A percentile compares a stretch with the other conserved stretches of the same genome.
phyloP scores from a whole-genome alignment of 1,140 invertebrate genomes.

The Globodera ellingtonae region DNA sequence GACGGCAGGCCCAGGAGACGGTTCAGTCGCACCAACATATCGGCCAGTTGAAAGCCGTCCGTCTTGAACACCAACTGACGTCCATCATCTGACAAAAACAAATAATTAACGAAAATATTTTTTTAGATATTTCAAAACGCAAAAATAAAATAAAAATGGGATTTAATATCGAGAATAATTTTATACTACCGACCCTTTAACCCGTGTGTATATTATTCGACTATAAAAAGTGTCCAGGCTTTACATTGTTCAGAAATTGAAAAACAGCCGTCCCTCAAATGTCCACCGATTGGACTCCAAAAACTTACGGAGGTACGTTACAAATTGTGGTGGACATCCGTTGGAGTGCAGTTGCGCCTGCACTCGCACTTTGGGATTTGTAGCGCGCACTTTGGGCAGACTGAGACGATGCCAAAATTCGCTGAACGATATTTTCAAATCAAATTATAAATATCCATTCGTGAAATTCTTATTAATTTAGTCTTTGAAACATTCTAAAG shows the following conservation, averaged over 20 bases:
- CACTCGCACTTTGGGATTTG: conserved; percentile 56
- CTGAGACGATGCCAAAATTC: conserved; percentile 57
- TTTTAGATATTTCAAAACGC: neutral
- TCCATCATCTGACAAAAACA: conserved; percentile 50
- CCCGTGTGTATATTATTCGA: no score
- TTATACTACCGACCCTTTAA: no score
- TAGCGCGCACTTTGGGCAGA: conserved; percentile 54
- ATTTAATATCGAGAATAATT: no score
- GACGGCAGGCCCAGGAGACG: conserved; percentile 56
- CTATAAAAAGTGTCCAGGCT: no score
- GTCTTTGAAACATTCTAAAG: neutral
- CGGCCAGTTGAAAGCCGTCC: conserved; percentile 52
- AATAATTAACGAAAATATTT: neutral
- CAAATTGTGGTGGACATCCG: conserved; percentile 56
- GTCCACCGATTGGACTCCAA: no score
- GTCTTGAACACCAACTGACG: conserved; percentile 58
- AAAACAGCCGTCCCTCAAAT: no score
- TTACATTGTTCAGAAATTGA: no score
- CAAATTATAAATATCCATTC: neutral
- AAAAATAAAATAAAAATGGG: no score
- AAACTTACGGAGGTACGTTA: conserved; percentile 49
- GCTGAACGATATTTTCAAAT: conserved; percentile 41
- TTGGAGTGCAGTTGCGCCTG: conserved; percentile 57
- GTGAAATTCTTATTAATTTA: conserved; percentile 3
- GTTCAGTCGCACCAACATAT: conserved; percentile 61